Conservation (phyloP, 1,140 invertebrate genomes). For the Oscheius sp. region DNA sequence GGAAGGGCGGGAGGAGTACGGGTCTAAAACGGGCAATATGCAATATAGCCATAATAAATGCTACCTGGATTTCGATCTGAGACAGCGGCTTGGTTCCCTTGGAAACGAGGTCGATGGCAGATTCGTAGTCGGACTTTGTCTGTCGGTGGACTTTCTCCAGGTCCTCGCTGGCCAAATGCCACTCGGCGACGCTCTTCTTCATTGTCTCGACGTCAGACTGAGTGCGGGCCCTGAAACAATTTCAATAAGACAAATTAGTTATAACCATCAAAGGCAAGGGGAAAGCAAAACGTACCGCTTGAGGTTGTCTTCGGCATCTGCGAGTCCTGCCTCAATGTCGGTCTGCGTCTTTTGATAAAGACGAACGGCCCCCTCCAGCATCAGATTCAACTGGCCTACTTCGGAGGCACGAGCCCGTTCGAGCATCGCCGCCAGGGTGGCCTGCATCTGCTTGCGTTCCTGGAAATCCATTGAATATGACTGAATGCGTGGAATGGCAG, state of each 20-base stretch:
- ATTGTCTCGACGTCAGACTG: slow-evolving; percentile 14
- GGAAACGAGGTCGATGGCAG: neutral
- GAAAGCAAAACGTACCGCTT: slow-evolving; percentile 7
- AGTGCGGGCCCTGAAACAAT: slow-evolving; percentile 18
- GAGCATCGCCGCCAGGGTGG: neutral
- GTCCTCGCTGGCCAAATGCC: neutral
- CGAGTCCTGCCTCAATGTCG: neutral
- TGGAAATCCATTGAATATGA: too few species aligned
- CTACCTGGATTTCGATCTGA: neutral
- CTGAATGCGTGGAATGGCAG: too few species aligned
- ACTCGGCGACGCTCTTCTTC: slow-evolving; percentile 16
- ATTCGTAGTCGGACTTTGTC: neutral
- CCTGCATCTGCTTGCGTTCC: slow-evolving; percentile 17
- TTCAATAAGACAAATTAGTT: too few species aligned
- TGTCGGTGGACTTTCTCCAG: neutral
- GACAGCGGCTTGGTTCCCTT: neutral
- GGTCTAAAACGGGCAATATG: neutral
- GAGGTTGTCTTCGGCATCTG: slow-evolving; percentile 17
- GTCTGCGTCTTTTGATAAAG: slow-evolving; percentile 12
- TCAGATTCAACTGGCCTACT: neutral
- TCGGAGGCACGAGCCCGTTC: slow-evolving; percentile 21
- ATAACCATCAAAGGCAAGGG: neutral
- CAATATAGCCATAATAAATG: neutral
- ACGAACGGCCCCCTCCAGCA: neutral
- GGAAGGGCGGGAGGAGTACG: neutral